Percentiles rank a stretch among this genome's conserved stretches.
Conservation (phyloP, 2,797 vertebrate genomes). For the Lepilemur septentrionalis region DNA sequence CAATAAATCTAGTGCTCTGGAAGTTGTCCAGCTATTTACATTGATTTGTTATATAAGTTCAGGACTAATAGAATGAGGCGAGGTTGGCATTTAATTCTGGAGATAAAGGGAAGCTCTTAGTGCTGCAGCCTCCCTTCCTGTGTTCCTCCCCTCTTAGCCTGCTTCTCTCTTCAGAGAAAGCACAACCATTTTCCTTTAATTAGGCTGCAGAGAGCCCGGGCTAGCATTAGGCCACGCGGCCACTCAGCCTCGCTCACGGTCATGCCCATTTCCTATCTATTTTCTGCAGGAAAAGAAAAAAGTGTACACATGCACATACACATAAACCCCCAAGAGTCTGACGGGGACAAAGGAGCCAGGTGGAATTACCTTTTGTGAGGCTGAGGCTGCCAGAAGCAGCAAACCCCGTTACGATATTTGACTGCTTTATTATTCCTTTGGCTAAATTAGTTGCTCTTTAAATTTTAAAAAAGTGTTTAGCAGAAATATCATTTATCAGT, state of each 20-base stretch:
- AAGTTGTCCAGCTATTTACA: conserved; percentile 73
- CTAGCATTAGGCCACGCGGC: conserved; percentile 79
- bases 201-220: conserved; percentile 78
- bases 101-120: conserved; percentile 74
- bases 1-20: conserved; percentile 61
- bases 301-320: neutral
- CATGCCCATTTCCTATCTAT: conserved; percentile 77
- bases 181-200: conserved; percentile 84
- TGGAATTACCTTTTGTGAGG: conserved; percentile 70
- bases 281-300: conserved; percentile 67
- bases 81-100: conserved; percentile 79
- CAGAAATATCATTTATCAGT: conserved; percentile 56
- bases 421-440: conserved; percentile 40
- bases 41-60: conserved; percentile 76
- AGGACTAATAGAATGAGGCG: conserved; percentile 68
- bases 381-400: conserved; percentile 32
- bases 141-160: conserved; percentile 71
- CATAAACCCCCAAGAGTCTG: neutral
- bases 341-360: conserved; percentile 65
- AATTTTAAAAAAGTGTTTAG: conserved; percentile 50
- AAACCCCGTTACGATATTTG: conserved; percentile 50
- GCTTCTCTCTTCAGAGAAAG: conserved; percentile 78
- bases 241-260: conserved; percentile 72
- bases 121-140: conserved; percentile 71
- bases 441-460: conserved; percentile 64